Conservation (phyloP, 2,797 vertebrate species). For the Gouania willdenowi region DNA sequence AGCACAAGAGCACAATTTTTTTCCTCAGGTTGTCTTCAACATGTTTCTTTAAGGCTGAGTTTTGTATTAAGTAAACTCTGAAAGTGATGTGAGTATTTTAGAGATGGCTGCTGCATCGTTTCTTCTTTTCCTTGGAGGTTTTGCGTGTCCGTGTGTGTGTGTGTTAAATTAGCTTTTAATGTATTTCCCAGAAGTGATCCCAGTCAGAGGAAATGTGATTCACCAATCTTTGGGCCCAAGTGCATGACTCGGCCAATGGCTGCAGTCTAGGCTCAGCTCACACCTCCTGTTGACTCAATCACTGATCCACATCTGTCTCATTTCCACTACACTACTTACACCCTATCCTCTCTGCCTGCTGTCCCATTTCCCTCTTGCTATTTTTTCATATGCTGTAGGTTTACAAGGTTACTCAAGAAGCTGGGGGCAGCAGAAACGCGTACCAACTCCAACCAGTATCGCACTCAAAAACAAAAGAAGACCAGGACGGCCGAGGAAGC, state of each 20-base stretch:
- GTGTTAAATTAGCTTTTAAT: conserved; percentile 59
- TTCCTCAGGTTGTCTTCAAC: conserved; percentile 13
- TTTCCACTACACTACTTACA: conserved; percentile 51
- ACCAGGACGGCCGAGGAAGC: conserved; percentile 89
- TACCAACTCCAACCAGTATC: conserved; percentile 74
- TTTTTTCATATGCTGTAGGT: conserved; percentile 50
- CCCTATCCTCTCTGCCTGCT: neutral
- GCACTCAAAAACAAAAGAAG: conserved; percentile 85
- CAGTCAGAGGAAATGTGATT: conserved; percentile 72
- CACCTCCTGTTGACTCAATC: conserved; percentile 64
- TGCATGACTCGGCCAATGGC: conserved; percentile 66
- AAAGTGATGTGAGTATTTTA: conserved; percentile 21
- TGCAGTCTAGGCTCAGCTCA: conserved; percentile 59
- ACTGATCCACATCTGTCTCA: conserved; percentile 71
- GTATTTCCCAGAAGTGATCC: conserved; percentile 70
- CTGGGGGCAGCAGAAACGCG: conserved; percentile 49
- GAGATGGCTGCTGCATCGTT: neutral
- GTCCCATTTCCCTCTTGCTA: conserved; percentile 11
- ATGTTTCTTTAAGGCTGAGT: conserved; percentile 15
- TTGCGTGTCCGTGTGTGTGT: conserved; percentile 5
- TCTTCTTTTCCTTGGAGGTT: neutral
- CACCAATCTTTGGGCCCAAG: conserved; percentile 65
- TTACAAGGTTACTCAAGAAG: conserved; percentile 67
- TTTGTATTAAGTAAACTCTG: conserved; percentile 21
- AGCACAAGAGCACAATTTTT: conserved; percentile 1